These are phyloP conservation scores for Arenaria interpres DNA, from an alignment of 2,113 vertebrate genomes.

Conservation along the genomic window DNA sequence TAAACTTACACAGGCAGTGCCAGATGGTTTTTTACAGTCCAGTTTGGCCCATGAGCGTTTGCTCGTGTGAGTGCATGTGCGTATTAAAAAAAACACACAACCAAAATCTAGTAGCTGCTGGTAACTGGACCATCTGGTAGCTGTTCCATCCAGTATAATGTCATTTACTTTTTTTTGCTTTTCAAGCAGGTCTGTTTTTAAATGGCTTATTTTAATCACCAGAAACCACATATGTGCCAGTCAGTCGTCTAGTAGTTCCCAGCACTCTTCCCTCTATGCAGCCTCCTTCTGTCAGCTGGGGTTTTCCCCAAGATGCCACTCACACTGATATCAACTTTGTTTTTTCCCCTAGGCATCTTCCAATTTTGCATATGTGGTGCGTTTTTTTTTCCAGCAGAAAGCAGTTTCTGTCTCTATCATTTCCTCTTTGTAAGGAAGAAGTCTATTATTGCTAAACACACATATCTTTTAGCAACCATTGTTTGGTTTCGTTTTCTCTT, in stretches of 20 bases:
- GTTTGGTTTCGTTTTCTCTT: not conserved
- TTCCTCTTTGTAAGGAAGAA: not conserved
- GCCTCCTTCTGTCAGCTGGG: slow-evolving; percentile 68
- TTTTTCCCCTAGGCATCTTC: slow-evolving; percentile 58
- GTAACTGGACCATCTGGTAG: slow-evolving; percentile 67
- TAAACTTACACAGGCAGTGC: slow-evolving; percentile 34
- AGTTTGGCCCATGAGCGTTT: slow-evolving; percentile 58
- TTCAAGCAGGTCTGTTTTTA: slow-evolving; percentile 69
- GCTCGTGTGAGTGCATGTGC: slow-evolving; percentile 18
- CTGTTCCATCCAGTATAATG: slow-evolving; percentile 63
- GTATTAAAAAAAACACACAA: slow-evolving; percentile 27
- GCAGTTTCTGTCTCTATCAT: not conserved
- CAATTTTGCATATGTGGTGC: slow-evolving; percentile 42
- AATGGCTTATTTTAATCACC: slow-evolving; percentile 69
- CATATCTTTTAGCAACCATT: not conserved
- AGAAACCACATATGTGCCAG: slow-evolving; percentile 69
- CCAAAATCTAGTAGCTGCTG: slow-evolving; percentile 63
- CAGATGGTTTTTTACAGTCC: slow-evolving; percentile 68
- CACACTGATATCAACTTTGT: slow-evolving; percentile 59
- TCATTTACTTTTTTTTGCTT: slow-evolving; percentile 66
- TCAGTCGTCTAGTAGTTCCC: slow-evolving; percentile 58
- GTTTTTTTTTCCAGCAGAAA: slow-evolving; percentile 34
- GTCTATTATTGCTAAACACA: not conserved
- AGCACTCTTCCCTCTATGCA: slow-evolving; percentile 48
- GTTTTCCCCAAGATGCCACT: slow-evolving; percentile 71